These are phyloP conservation scores for Anthopleura xanthogrammica DNA, from an alignment of 92 coral and sea anemone species.

Conservation along the genomic window DNA sequence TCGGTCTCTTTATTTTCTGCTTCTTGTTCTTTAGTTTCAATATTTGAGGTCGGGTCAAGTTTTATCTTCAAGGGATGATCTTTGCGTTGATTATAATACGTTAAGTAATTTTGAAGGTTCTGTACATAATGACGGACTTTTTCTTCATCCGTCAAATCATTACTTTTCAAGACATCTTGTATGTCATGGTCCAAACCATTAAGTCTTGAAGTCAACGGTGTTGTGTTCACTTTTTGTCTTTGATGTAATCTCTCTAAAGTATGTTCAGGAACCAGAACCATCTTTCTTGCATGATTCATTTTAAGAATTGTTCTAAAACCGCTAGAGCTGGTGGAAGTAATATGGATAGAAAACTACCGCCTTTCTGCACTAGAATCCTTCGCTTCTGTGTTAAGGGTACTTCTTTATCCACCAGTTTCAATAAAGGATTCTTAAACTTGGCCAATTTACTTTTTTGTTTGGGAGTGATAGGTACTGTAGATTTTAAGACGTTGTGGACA, in stretches of 20 bases:
- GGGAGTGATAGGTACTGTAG: no score
- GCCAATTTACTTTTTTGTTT: no score
- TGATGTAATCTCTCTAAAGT: constrained; percentile 2
- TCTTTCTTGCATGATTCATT: not conserved
- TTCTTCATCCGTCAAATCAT: constrained; percentile 23
- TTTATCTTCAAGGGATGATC: constrained; percentile 35
- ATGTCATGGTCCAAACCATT: constrained; percentile 23
- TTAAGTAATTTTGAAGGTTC: constrained; percentile 28
- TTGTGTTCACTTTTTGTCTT: constrained; percentile 13
- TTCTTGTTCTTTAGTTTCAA: not conserved
- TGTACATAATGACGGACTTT: constrained; percentile 38
- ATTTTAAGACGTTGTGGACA: no score
- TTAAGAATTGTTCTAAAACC: not conserved
- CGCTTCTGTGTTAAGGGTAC: no score
- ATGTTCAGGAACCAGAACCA: constrained; percentile 37
- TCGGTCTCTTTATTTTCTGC: no score
- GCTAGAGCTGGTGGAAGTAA: not conserved
- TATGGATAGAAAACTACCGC: constrained; percentile 10
- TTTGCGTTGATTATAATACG: constrained; percentile 37
- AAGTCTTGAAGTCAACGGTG: not conserved
- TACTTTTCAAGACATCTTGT: constrained; percentile 15
- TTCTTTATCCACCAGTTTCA: no score
- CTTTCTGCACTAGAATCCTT: no score
- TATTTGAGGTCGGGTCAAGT: not conserved
- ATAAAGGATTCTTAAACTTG: no score